A percentile compares a stretch with the other conserved stretches of the same genome.
These are phyloP conservation scores for Subacronicta megacephala DNA, from an alignment of 2,888 invertebrate genomes.

Conservation along the genomic window DNA sequence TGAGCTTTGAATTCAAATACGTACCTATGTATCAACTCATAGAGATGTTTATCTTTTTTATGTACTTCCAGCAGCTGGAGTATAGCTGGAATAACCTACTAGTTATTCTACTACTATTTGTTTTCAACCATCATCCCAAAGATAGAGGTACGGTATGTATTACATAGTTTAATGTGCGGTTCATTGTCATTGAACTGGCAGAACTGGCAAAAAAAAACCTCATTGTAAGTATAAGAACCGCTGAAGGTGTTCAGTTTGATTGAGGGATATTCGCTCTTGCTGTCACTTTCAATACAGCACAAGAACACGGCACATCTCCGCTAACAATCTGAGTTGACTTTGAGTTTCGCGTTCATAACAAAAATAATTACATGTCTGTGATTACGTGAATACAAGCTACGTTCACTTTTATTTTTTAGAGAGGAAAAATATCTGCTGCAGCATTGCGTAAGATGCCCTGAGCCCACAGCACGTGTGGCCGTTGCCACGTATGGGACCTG, in stretches of 20 bases:
- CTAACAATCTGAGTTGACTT: constrained; percentile 64
- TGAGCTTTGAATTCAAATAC: too few species aligned
- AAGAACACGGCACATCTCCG: constrained; percentile 47
- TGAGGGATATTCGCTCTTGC: constrained; percentile 60
- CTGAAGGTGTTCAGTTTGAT: constrained; percentile 11
- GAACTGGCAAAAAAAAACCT: constrained; percentile 54
- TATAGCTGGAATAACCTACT: too few species aligned
- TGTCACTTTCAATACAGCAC: constrained; percentile 46
- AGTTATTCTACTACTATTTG: too few species aligned
- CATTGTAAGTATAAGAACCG: constrained; percentile 46
- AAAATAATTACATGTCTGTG: constrained; percentile 65
- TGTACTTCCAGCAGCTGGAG: too few species aligned
- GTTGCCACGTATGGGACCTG: constrained; percentile 1
- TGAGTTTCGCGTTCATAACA: constrained; percentile 67
- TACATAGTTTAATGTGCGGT: constrained; percentile 41
- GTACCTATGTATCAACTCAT: too few species aligned
- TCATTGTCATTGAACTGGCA: constrained; percentile 71
- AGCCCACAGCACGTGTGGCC: constrained; percentile 59
- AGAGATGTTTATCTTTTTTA: too few species aligned
- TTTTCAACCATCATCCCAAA: constrained; percentile 13
- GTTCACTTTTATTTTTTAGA: constrained; percentile 86
- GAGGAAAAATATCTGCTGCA: constrained; percentile 71
- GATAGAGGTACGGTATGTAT: not conserved
- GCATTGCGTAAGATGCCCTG: constrained; percentile 67
- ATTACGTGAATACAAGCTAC: constrained; percentile 76